Evolutionary conservation across 2,113 vertebrate species (phyloP).

Genomic region (Poecile atricapillus): DNA sequence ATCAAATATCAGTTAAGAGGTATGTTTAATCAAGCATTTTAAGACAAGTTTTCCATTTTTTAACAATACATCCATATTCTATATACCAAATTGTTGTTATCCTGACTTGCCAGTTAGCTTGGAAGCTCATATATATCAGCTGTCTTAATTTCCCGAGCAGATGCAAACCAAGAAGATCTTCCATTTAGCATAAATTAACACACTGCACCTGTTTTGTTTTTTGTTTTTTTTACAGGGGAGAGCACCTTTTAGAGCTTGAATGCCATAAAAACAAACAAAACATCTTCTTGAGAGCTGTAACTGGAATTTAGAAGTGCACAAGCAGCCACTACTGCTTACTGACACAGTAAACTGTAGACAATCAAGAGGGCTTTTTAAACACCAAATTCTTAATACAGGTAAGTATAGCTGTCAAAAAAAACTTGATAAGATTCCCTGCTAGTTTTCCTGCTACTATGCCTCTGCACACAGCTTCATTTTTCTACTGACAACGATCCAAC

Average conservation of each 20-base stretch:
- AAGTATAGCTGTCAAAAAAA: neutral
- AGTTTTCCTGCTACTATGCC: conserved; percentile 1
- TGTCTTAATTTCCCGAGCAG: neutral
- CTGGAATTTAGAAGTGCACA: neutral
- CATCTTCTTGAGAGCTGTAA: neutral
- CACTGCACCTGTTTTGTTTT: neutral
- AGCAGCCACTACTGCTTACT: neutral
- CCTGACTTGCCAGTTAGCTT: neutral
- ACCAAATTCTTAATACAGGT: neutral
- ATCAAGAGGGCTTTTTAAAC: neutral
- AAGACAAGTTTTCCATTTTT: neutral
- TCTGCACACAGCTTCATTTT: neutral
- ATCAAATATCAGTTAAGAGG: neutral
- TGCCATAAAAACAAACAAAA: neutral
- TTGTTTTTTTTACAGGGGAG: neutral
- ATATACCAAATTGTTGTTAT: neutral
- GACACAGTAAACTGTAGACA: neutral
- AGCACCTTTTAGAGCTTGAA: neutral
- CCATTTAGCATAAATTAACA: neutral
- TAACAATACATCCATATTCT: neutral
- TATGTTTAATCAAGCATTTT: neutral
- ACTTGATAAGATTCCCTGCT: neutral
- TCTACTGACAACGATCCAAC: neutral
- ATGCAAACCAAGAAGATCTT: neutral
- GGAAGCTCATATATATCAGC: neutral